These are phyloP conservation scores for Cotesia typhae DNA, from an alignment of 1,140 invertebrate species.

Conservation along the genomic window DNA sequence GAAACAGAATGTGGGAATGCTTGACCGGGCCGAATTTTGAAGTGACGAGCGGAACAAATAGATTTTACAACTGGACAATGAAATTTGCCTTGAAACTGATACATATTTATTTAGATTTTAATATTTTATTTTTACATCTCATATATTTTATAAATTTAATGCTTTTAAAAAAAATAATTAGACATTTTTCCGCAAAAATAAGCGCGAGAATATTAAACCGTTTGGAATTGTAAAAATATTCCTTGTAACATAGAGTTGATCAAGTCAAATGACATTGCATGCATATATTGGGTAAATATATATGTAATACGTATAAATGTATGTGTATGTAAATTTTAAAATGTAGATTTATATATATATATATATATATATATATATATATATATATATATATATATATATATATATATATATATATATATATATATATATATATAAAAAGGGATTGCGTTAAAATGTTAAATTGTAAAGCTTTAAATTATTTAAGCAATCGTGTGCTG, in stretches of 20 bases:
- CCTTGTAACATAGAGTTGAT: constrained; percentile 14
- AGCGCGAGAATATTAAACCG: constrained; percentile 31
- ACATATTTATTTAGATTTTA: constrained; percentile 6
- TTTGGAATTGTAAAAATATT: constrained; percentile 32
- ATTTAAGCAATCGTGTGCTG: constrained; percentile 37
- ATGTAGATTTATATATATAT: constrained; percentile 41
- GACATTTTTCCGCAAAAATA: not conserved
- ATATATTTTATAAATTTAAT: too few species aligned
- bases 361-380: constrained; percentile 31
- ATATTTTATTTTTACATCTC: too few species aligned
- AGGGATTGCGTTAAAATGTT: constrained; percentile 19
- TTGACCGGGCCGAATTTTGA: constrained; percentile 42
- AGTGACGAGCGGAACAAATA: constrained; percentile 48
- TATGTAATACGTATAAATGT: constrained; percentile 27
- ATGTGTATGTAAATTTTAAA: constrained; percentile 39
- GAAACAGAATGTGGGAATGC: constrained; percentile 28
- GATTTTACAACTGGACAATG: constrained; percentile 50
- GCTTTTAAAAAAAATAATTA: constrained; percentile 15
- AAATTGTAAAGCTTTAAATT: constrained; percentile 19
- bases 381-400: constrained; percentile 39
- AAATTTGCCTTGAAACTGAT: constrained; percentile 13
- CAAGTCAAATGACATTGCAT: constrained; percentile 11
- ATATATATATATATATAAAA: constrained; percentile 29
- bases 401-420: constrained; percentile 38
- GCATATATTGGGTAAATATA: constrained; percentile 26